Evolutionary conservation across 2,797 vertebrate genomes (phyloP), one percentile per base, ranked within the genome.

Genomic region (Melanotaenia trifasciata): DNA sequence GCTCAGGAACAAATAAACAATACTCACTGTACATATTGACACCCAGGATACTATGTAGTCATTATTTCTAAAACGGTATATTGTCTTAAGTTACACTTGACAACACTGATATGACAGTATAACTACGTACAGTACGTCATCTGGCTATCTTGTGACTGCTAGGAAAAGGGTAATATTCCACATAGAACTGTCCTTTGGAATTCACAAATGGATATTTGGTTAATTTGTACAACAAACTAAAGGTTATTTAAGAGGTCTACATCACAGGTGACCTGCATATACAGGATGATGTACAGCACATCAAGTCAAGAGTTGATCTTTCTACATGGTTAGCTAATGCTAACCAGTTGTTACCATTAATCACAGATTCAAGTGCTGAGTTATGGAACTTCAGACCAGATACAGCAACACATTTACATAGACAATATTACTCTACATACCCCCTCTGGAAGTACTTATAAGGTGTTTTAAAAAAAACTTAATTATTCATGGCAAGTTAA

Each of bases 11-110:
- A 69, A 72, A 78, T 76, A 61, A 77, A 91, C 86, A 84, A 89
- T 85, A 91, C 64, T 92, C 88, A 93, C 87, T 90, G 84, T 91
- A 93, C 90, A 92, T 84, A 87, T 87, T 71, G 22, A 88, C 83
- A 86, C 81, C 86, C 88, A 85, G 80, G 80, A 84, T 79, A 84
- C 75, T 79, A 89, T 78, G 67, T 80, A 78, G 78, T 81, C 78
- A 68, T 89, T 73, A 76, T 76, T 89, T 83, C 85, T 91, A 87
- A 60, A 79, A 83, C 68, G 26, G 76, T 84, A 86, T 79, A 81
- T 82, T 77, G 84, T 85, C 88, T 30, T 90, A 84, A 81, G 77
- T 85, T 85, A 87, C 90, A 93, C 88, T 90, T 76, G 76, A 93
- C 93, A 89, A 90, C 90, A 93, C 83, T 89, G 87, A 91, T 85